Conservation (phyloP, 2,888 invertebrate genomes). For the Lingula anatina region DNA sequence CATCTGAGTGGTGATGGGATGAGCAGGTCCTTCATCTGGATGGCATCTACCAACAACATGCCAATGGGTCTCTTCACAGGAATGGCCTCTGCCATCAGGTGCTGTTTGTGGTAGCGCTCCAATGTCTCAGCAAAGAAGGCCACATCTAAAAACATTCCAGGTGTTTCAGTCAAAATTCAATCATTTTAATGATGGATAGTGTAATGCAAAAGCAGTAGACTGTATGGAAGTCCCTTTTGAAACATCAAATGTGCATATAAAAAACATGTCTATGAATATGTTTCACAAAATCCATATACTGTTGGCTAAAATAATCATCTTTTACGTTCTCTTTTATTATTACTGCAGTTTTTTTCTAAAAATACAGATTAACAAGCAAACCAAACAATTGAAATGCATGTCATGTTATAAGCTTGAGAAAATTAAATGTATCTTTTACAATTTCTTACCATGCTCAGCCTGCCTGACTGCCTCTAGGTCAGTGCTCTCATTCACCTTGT, state of each 20-base stretch:
- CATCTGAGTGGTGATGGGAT: constrained; percentile 69
- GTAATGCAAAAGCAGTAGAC: too few relatives aligned
- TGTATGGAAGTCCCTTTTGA: too few relatives aligned
- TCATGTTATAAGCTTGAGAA: too few relatives aligned
- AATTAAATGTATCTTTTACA: background rate
- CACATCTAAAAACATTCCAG: constrained; percentile 55
- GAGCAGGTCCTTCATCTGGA: constrained; percentile 67
- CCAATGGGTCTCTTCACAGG: constrained; percentile 68
- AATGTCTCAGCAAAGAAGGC: constrained; percentile 65
- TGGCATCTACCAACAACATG: constrained; percentile 65
- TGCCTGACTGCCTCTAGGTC: constrained; percentile 62
- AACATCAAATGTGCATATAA: too few relatives aligned
- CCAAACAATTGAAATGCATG: too few relatives aligned
- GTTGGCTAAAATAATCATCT: too few relatives aligned
- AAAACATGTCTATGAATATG: too few relatives aligned
- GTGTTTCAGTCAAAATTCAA: background rate
- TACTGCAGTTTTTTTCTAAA: too few relatives aligned
- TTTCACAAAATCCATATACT: too few relatives aligned
- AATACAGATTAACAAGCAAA: too few relatives aligned
- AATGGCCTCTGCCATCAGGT: constrained; percentile 64
- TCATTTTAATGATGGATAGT: too few relatives aligned
- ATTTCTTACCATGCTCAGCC: constrained; percentile 57
- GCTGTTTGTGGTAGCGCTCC: constrained; percentile 66
- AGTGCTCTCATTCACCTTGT: constrained; percentile 65
- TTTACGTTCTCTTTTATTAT: too few relatives aligned